Evolutionary conservation across 1,140 invertebrate species (phyloP).

Genomic region (Procambarus virginalis): DNA sequence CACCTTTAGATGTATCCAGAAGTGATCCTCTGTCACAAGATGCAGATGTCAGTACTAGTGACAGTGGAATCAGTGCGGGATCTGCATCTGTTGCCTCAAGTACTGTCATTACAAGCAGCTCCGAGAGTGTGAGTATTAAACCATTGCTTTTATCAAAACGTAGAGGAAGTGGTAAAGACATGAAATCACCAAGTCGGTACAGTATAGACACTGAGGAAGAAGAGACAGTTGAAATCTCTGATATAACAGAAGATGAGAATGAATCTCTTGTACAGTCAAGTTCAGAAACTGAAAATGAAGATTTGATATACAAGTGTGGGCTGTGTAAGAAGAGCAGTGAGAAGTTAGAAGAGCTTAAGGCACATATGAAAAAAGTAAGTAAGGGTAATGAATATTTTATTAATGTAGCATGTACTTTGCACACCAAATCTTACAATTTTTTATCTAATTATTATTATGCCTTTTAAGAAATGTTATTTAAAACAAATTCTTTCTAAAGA

Average conservation of each 20-base stretch:
- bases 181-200: slow-evolving; percentile 12
- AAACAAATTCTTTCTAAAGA: background rate
- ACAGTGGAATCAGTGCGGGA: background rate
- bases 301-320: slow-evolving; percentile 52
- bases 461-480: no score
- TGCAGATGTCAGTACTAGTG: slow-evolving; percentile 6
- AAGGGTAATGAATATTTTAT: background rate
- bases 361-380: slow-evolving; percentile 54
- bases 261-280: slow-evolving; percentile 22
- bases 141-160: slow-evolving; percentile 12
- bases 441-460: no score
- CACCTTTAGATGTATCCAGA: background rate
- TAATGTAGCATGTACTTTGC: background rate
- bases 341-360: slow-evolving; percentile 33
- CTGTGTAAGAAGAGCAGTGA: slow-evolving; percentile 52
- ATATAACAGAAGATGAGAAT: slow-evolving; percentile 12
- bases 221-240: slow-evolving; percentile 5
- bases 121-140: slow-evolving; percentile 22
- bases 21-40: background rate
- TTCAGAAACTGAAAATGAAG: slow-evolving; percentile 17
- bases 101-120: slow-evolving; percentile 42
- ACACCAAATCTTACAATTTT: no score
- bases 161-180: slow-evolving; percentile 32
- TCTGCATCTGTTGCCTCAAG: slow-evolving; percentile 16
- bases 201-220: slow-evolving; percentile 52